Evolutionary conservation across 2,888 invertebrate genomes (phyloP).

Genomic region (Antheraea assamensis): DNA sequence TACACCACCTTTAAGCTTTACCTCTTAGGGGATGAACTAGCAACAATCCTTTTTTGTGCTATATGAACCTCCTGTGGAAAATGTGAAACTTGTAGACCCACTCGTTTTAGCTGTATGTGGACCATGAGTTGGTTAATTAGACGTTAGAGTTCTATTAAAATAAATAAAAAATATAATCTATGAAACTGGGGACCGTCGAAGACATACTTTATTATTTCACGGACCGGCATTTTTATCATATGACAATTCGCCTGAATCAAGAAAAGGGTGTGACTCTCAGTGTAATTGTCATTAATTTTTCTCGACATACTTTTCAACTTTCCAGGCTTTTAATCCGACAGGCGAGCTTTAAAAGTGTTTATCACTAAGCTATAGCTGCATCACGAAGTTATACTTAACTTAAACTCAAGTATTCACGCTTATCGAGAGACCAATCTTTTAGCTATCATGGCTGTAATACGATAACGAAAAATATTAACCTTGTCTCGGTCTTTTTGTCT

Average conservation of each 20-base stretch:
- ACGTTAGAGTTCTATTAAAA: not conserved
- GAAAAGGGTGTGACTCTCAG: too few species aligned
- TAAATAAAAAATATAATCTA: not conserved
- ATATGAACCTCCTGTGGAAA: not conserved
- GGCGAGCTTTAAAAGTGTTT: too few species aligned
- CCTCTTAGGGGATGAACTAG: too few species aligned
- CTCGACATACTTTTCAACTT: too few species aligned
- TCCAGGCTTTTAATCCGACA: too few species aligned
- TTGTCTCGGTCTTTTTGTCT: constrained; percentile 79
- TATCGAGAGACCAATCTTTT: too few species aligned
- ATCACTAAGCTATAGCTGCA: too few species aligned
- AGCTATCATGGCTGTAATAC: not conserved
- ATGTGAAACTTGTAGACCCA: not conserved
- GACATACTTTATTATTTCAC: not conserved
- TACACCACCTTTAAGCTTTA: not conserved
- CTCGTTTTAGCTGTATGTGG: not conserved
- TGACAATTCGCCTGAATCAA: not conserved
- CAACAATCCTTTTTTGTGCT: too few species aligned
- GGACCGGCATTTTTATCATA: not conserved
- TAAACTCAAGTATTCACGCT: too few species aligned
- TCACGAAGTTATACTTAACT: too few species aligned
- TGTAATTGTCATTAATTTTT: too few species aligned
- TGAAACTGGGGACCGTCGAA: not conserved
- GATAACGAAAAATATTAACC: constrained; percentile 40
- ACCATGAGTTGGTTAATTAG: not conserved